Evolutionary conservation across 2,113 vertebrate genomes (phyloP).

Genomic region (Sardina pilchardus): DNA sequence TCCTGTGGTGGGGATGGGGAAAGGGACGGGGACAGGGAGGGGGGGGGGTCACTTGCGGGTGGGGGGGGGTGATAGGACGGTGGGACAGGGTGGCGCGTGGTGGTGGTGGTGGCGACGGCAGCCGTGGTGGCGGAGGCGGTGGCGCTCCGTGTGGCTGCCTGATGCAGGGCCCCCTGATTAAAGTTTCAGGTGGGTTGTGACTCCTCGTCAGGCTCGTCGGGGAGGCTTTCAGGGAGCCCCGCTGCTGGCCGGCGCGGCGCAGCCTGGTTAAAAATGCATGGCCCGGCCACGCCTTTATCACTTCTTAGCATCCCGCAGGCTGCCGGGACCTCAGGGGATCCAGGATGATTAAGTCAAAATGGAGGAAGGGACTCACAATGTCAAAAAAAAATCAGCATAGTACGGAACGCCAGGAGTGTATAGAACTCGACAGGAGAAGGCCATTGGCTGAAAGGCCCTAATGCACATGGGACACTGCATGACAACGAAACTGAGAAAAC

Average conservation of each 20-base stretch:
- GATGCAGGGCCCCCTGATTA: constrained; percentile 82
- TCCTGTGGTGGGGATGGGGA: neutral
- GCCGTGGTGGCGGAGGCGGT: too few relatives aligned
- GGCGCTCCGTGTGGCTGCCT: constrained; percentile 54
- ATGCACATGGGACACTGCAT: too few relatives aligned
- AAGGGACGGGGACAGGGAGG: neutral
- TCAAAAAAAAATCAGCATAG: neutral
- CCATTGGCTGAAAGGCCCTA: neutral
- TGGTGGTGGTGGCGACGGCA: too few relatives aligned
- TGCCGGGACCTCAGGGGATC: neutral
- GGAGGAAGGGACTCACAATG: neutral
- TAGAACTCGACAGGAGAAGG: neutral
- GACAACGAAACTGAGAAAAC: neutral
- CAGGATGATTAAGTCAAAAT: neutral
- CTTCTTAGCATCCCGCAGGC: neutral
- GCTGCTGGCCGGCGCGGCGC: constrained; percentile 85
- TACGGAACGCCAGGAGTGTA: neutral
- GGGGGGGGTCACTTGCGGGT: neutral
- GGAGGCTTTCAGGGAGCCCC: constrained; percentile 88
- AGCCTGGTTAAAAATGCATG: constrained; percentile 93
- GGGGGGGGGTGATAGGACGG: neutral
- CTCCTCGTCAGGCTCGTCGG: constrained; percentile 78
- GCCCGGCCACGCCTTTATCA: constrained; percentile 74
- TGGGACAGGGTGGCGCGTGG: too few relatives aligned
- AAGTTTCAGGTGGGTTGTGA: constrained; percentile 95